Percentiles rank a stretch among this genome's conserved stretches.
These are phyloP conservation scores for Aulostomus chinensis DNA, from an alignment of 2,797 vertebrate species.

Conservation along the genomic window DNA sequence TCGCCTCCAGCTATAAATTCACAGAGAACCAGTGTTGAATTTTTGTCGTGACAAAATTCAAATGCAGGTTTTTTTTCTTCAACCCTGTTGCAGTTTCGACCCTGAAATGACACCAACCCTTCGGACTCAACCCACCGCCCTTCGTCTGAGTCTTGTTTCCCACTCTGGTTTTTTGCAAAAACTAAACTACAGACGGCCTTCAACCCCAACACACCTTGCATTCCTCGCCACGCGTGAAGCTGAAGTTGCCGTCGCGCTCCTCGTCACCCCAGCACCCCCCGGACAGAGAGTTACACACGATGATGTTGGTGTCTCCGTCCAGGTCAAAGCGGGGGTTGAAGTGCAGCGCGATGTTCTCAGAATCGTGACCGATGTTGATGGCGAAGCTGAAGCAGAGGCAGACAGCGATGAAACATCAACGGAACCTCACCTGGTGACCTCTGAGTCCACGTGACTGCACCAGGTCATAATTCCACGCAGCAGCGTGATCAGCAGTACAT, in stretches of 20 bases:
- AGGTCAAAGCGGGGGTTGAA: constrained; percentile 76
- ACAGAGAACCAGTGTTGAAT: too few relatives aligned
- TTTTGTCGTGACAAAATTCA: too few relatives aligned
- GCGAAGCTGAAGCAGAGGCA: constrained; percentile 65
- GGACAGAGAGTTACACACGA: constrained; percentile 71
- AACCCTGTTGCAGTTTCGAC: too few relatives aligned
- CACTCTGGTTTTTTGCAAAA: neutral
- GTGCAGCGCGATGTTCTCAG: constrained; percentile 74
- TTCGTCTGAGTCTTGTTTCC: too few relatives aligned
- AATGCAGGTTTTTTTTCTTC: too few relatives aligned
- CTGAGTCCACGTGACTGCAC: fast-evolving
- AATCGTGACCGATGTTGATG: constrained; percentile 76
- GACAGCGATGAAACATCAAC: neutral
- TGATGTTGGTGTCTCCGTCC: constrained; percentile 1
- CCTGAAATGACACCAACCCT: too few relatives aligned
- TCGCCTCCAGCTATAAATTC: too few relatives aligned
- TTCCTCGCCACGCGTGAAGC: constrained; percentile 69
- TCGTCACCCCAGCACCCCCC: constrained; percentile 72
- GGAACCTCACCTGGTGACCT: too few relatives aligned
- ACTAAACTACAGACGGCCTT: too few relatives aligned
- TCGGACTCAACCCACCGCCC: too few relatives aligned
- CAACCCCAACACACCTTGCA: constrained; percentile 70
- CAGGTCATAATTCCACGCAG: too few relatives aligned
- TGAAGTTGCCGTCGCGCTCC: constrained; percentile 33
- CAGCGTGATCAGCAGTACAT: too few relatives aligned